Base-by-base conservation (phyloP, 1,140 invertebrate species). In the Tyrophagus putrescentiae region DNA sequence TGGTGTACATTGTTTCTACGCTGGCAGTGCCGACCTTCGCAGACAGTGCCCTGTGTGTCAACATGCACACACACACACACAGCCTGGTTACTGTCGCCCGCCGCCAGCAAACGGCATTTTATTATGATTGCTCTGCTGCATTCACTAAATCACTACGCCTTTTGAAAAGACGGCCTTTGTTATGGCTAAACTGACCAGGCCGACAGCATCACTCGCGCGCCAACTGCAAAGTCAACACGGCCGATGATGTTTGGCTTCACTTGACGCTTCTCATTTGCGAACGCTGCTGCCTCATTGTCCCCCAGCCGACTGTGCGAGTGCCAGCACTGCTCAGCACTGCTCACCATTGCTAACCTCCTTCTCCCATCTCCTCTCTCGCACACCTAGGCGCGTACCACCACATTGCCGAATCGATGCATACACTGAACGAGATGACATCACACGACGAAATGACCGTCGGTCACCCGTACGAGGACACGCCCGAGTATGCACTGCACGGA, bases 401-500 rank as follows among this genome's bases (percentile, higher is more conserved):
- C 61, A 68, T 72, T n/a, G 65, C 69, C 0, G 71, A 73, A 56
- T 70, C 72, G 7, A 68, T 73, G 62, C 72, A 72, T 52, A 62
- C 66, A 28, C 58, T 68, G 23, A 61, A 66, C 66, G 64, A 69
- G 25, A 64, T 65, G 56, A 6, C 7, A 48, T 57, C 54, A 39
- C 62, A 67, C 57, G 67, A 68, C 21, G 66, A 68, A 1, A 60
- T 68, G 29, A 60, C 62, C 13, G 54, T 64, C 16, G 52, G 41
- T 59, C 73, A 69, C 36, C 62, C 72, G 9, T 80, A 78, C 67
- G 81, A 82, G 32, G 78, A 80, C 25, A 72, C 76, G 6, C 71
- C 79, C 54, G 84, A 87, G 45, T 85, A 85, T 69, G 79, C 78
- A 61, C 67, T 83, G 27, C 76, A 81, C 39, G 65, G 61, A 48